These are phyloP conservation scores for Xenopus tropicalis DNA, from an alignment of 2,113 vertebrate species.

Conservation along the genomic window DNA sequence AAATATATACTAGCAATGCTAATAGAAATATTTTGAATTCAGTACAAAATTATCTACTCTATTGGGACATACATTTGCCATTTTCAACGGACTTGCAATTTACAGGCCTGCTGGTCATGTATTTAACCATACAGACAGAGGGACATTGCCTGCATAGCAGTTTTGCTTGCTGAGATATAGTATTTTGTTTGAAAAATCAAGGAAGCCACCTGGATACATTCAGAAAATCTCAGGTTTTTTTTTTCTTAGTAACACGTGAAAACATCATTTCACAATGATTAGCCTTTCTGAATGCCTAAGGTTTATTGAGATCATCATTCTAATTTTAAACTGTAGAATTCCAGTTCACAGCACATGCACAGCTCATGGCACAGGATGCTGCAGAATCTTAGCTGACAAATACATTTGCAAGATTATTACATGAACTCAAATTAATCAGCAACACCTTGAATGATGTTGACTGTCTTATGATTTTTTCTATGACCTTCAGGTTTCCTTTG, in stretches of 20 bases:
- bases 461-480: background rate
- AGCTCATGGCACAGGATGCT: constrained; percentile 20
- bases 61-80: too few species aligned
- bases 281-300: constrained; percentile 42
- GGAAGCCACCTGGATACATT: constrained; percentile 9
- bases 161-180: constrained; percentile 9
- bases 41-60: too few species aligned
- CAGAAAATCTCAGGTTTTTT: constrained; percentile 16
- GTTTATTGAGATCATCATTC: constrained; percentile 37
- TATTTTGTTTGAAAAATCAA: constrained; percentile 8
- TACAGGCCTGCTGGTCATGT: constrained; percentile 1
- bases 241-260: constrained; percentile 25
- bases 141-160: constrained; percentile 10
- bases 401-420: constrained; percentile 34
- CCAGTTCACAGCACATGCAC: constrained; percentile 17
- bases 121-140: constrained; percentile 3
- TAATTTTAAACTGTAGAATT: constrained; percentile 37
- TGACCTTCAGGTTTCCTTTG: constrained; percentile 21
- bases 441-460: constrained; percentile 20
- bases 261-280: constrained; percentile 40
- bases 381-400: constrained; percentile 27
- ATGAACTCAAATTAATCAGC: constrained; percentile 38
- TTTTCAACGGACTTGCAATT: too few species aligned
- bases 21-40: too few species aligned
- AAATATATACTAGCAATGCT: too few species aligned